Evolutionary conservation across 2,888 invertebrate genomes (phyloP).

Genomic region (Cyclophora albipunctata): DNA sequence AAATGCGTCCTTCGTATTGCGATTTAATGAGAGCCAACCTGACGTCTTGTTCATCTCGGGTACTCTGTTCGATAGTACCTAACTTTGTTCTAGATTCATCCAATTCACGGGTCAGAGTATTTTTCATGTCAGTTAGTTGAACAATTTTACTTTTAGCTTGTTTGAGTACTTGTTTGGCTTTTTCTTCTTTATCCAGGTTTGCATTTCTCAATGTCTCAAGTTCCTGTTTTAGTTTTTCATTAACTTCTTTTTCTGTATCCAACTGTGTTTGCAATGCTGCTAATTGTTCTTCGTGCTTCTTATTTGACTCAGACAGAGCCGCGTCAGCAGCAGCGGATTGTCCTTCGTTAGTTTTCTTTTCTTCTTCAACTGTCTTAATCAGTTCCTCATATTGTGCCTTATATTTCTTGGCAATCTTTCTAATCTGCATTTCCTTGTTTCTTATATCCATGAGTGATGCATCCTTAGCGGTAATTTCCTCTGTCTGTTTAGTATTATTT

Average conservation of each 20-base stretch:
- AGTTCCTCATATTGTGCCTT: conserved; percentile 89
- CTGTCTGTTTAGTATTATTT: conserved; percentile 77
- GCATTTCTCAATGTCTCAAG: conserved; percentile 75
- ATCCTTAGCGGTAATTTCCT: conserved; percentile 80
- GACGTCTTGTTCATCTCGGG: conserved; percentile 74
- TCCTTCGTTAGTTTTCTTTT: conserved; percentile 74
- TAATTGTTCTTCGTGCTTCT: conserved; percentile 66
- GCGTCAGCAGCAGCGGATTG: conserved; percentile 68
- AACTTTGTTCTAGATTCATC: conserved; percentile 69
- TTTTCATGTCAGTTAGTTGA: conserved; percentile 81
- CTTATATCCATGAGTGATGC: conserved; percentile 79
- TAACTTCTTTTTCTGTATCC: conserved; percentile 70
- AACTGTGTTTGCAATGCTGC: conserved; percentile 59
- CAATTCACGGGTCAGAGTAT: conserved; percentile 75
- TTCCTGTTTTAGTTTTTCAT: conserved; percentile 80
- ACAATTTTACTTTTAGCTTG: conserved; percentile 85
- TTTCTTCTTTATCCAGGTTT: conserved; percentile 78
- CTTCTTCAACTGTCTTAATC: conserved; percentile 78
- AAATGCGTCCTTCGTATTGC: conserved; percentile 81
- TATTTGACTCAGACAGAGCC: conserved; percentile 64
- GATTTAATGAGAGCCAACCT: conserved; percentile 78
- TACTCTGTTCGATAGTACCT: conserved; percentile 66
- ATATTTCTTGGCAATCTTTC: conserved; percentile 94
- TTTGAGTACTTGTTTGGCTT: conserved; percentile 80
- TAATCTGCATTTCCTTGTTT: conserved; percentile 82